phyloP scores from a whole-genome alignment of 2,888 invertebrate genomes.

The Pristionchus mayeri region DNA sequence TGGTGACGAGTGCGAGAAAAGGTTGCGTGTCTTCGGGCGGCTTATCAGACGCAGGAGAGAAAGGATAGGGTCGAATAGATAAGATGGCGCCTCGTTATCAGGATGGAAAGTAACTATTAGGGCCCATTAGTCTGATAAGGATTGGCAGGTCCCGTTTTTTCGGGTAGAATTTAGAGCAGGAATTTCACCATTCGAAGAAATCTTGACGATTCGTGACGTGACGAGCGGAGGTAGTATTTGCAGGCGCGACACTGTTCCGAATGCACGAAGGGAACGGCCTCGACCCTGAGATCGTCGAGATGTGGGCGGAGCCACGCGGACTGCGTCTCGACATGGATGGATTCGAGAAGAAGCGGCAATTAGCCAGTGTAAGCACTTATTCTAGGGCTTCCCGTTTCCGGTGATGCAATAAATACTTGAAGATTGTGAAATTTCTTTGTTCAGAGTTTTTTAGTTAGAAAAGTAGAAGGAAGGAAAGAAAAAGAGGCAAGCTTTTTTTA shows the following conservation, averaged over 20 bases:
- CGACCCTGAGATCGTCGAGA: slow-evolving; percentile 29
- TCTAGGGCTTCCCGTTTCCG: not conserved
- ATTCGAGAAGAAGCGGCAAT: not conserved
- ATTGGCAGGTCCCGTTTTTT: not conserved
- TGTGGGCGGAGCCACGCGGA: slow-evolving; percentile 10
- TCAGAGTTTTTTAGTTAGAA: not conserved
- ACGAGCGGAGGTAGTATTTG: not conserved
- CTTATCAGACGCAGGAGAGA: not conserved
- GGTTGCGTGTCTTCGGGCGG: not conserved
- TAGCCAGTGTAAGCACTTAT: slow-evolving; percentile 31
- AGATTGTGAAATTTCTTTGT: slow-evolving; percentile 23
- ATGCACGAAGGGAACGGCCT: slow-evolving; percentile 39
- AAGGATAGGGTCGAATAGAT: not conserved
- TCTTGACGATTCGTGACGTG: not conserved
- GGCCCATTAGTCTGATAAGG: slow-evolving; percentile 9
- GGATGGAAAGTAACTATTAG: not conserved
- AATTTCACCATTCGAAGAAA: slow-evolving; percentile 30
- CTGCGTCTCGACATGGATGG: slow-evolving; percentile 36
- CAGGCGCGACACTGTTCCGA: slow-evolving; percentile 19
- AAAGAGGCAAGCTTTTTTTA: slow-evolving; percentile 24
- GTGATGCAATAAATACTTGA: not conserved
- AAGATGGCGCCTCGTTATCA: slow-evolving; percentile 31
- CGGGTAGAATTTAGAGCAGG: not conserved
- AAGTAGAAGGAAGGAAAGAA: not conserved
- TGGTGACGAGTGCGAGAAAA: slow-evolving; percentile 7